Conservation (phyloP, 1,140 invertebrate species). For the Drusus annulatus region DNA sequence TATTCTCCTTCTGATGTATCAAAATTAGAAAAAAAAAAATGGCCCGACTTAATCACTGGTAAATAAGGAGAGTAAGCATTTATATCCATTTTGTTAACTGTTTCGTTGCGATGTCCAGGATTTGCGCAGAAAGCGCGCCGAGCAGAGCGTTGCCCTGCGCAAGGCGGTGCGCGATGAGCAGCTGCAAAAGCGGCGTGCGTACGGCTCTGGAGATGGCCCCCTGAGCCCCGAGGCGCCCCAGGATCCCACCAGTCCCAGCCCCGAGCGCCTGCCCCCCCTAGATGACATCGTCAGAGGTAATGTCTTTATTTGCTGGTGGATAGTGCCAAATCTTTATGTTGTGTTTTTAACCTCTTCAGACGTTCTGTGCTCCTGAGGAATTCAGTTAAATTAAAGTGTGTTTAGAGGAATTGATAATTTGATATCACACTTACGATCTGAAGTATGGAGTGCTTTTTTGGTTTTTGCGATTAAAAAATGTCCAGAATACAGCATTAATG, state of each 20-base stretch:
- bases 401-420: too few relatives aligned
- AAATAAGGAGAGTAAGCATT: too few relatives aligned
- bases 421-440: too few relatives aligned
- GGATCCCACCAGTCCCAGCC: conserved; percentile 59
- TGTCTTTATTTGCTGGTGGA: neutral
- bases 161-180: conserved; percentile 97
- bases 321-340: too few relatives aligned
- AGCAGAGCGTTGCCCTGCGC: conserved; percentile 90
- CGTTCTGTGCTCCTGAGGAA: neutral
- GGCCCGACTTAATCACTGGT: too few relatives aligned
- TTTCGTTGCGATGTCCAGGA: conserved; percentile 74
- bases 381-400: too few relatives aligned
- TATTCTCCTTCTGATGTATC: too few relatives aligned
- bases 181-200: conserved; percentile 93
- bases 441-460: too few relatives aligned
- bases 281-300: conserved; percentile 74
- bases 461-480: too few relatives aligned
- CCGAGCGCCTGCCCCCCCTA: conserved; percentile 63
- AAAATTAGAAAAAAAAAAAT: too few relatives aligned
- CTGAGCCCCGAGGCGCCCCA: conserved; percentile 73
- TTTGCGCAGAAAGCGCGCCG: conserved; percentile 88
- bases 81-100: too few relatives aligned
- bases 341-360: neutral
- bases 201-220: conserved; percentile 73
- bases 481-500: too few relatives aligned